Evolutionary conservation across 1,140 invertebrate genomes (phyloP), one percentile per base, ranked within the genome.

Genomic region (Thalassaphorura encarpata): DNA sequence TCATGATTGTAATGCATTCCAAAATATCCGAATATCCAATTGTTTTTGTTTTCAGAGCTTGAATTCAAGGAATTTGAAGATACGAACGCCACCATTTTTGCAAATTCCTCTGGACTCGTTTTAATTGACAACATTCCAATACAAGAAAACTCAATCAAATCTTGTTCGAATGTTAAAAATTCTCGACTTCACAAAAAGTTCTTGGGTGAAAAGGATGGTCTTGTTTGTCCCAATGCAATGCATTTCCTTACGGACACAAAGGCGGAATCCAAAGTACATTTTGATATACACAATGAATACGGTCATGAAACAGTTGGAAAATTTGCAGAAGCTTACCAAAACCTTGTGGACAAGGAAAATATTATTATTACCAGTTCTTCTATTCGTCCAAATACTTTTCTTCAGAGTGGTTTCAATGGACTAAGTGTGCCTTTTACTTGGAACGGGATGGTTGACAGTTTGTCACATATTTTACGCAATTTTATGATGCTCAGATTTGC

Each of bases 371-470:
- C 51, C 11, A 19, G 39, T 1, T n/a, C 47, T n/a, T 61, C 63
- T 6, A 28, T 39, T 11, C 57, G 49, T 54, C 50, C 54, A 11
- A 28, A 55, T 16, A 52, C 56, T 15, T 43, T 55, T n/a, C 27
- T 29, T 21, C 45, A 56, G 19, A 56, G 48, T 19, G 50, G 47
- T 1, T 61, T 26, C 36, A 51, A 52, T 24, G 63, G 63, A 26
- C 28, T 62, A 13, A 23, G 60, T 39, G 60, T 60, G 18, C 56
- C 56, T 8, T 65, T 65, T 28, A 62, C 58, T 39, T 65, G 63
- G 63, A 29, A 51, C 15, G 63, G 59, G 21, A 43, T 65, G 1
- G 42, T 28, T 21, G 60, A 65, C 18, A 60, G 56, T 40, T 47
- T 65, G 18, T 39, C 43, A 3, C 50, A 61, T n/a, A 45, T 52